Evolutionary conservation across 2,113 vertebrate species (phyloP), one percentile per base, ranked within the genome.

Genomic region (Chlorocebus sabaeus): DNA sequence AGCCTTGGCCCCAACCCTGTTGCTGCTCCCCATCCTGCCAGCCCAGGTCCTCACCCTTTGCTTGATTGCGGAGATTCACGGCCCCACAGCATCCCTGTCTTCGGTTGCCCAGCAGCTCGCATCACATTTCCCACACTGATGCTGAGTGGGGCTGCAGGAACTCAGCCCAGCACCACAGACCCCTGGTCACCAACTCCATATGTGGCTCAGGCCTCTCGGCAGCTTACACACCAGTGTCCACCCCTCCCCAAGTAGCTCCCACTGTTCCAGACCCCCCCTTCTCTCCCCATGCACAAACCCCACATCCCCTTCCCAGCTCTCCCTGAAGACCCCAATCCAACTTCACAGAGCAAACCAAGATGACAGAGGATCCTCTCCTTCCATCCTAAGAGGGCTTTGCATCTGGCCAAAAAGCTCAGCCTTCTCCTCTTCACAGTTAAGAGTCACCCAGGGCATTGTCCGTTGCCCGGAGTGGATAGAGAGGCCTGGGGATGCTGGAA

Each of bases 401-500:
- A 27, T 40, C 43, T 52, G n/a, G 10, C n/a, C 4, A 0, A 35
- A 83, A n/a, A 7, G 30, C 52, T n/a, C 43, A n/a, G 43, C 43
- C 52, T 59, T 4, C 48, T 59, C 23, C 32, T n/a, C 16, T 30
- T 18, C 16, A 45, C 12, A 20, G 8, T 14, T 0, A n/a, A 38
- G 45, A 38, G 32, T 38, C 5, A 0, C 45, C 43, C 2, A 4
- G 12, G 35, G 6, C 64, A 11, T 2, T 0, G 55, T 5, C 52
- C 64, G 5, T 1, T 0, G 55, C 6, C 52, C 22, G 1, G 17
- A 55, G 30, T 4, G 38, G 1, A 17, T 23, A 52, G 22, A 9
- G 10, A 59, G 17, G 30, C 52, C 38, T 18, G 72, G 14, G 22
- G 27, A 6, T 0, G 0, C 50, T 14, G 8, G 35, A 4, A 13